Conservation (phyloP, 2,797 vertebrate species). For the Cossypha heuglini region DNA sequence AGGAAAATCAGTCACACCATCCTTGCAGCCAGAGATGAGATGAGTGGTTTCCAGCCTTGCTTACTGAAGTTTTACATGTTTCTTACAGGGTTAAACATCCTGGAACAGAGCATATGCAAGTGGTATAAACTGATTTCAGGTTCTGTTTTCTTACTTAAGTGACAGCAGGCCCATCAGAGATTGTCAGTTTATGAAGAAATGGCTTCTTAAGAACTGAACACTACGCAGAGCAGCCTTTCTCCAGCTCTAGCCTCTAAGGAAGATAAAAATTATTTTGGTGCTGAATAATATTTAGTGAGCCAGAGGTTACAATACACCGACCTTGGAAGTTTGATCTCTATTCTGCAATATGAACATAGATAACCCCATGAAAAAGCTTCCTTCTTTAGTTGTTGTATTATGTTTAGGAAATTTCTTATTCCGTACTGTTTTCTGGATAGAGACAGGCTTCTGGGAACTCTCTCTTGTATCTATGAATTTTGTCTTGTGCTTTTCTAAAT, state of each 20-base stretch:
- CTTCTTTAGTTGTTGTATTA: neutral
- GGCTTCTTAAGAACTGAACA: neutral
- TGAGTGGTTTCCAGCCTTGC: neutral
- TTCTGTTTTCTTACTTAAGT: neutral
- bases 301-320: neutral
- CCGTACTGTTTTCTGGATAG: neutral
- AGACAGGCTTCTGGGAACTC: neutral
- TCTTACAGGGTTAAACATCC: neutral
- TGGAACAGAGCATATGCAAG: neutral
- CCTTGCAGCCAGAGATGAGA: neutral
- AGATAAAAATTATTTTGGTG: neutral
- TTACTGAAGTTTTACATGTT: neutral
- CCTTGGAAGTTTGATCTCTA: neutral
- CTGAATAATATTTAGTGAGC: neutral
- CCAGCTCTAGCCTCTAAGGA: neutral
- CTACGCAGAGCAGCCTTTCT: neutral
- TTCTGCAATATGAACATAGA: neutral
- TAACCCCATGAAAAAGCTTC: neutral
- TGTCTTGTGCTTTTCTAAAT: neutral
- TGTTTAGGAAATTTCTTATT: neutral
- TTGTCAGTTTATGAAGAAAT: neutral
- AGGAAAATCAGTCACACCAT: neutral
- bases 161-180: neutral
- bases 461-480: neutral
- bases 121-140: accelerated